These are phyloP conservation scores for Laticauda laticaudata DNA, from an alignment of 2,113 vertebrate species.

Conservation along the genomic window DNA sequence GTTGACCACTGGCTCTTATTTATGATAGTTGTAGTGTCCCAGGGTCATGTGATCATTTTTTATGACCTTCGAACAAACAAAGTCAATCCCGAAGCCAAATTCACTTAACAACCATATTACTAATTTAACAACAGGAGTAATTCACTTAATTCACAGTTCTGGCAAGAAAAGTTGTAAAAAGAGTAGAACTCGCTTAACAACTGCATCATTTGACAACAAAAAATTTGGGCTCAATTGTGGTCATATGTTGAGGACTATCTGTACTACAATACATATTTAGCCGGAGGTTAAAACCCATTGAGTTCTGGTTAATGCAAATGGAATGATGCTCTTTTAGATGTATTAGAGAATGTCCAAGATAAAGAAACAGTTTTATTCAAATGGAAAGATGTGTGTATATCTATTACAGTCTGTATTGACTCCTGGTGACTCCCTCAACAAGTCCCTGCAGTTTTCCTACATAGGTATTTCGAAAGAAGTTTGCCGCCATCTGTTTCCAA, in stretches of 20 bases:
- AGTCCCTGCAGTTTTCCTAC: not conserved
- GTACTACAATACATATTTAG: not conserved
- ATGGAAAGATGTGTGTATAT: not conserved
- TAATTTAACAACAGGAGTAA: not conserved
- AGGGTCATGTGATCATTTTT: not conserved
- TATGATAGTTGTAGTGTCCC: not conserved
- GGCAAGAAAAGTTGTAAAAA: not conserved
- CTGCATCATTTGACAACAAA: not conserved
- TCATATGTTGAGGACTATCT: not conserved
- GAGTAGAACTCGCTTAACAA: not conserved
- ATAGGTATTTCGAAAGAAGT: not conserved
- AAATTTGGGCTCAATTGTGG: not conserved
- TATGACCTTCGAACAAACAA: not conserved
- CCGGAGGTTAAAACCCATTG: not conserved
- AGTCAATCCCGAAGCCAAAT: not conserved
- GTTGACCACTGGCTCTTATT: not conserved
- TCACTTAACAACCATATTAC: not conserved
- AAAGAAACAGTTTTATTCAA: not conserved
- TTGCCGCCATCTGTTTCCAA: not conserved
- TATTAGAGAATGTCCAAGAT: not conserved
- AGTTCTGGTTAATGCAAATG: not conserved
- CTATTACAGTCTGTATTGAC: not conserved
- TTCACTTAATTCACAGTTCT: not conserved
- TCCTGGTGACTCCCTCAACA: not conserved
- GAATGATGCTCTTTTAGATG: not conserved